Evolutionary conservation across 2,113 vertebrate species (phyloP).

Genomic region (Crotalus tigris): DNA sequence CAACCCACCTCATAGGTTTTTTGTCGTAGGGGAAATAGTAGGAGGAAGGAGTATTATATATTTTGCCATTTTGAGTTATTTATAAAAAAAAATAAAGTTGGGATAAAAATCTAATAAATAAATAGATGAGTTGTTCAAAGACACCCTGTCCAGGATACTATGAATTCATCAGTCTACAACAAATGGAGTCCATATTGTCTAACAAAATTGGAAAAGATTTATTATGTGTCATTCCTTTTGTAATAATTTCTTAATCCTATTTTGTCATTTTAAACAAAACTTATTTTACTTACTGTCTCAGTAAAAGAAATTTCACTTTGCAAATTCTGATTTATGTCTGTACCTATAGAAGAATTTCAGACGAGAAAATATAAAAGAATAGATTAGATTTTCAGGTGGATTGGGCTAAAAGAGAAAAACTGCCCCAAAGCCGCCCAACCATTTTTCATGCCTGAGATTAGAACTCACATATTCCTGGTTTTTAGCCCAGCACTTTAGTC

Average conservation of each 20-base stretch:
- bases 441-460: not conserved
- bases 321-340: constrained; percentile 16
- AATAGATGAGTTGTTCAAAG: not conserved
- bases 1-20: no score
- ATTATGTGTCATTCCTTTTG: not conserved
- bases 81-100: no score
- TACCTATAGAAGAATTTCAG: constrained; percentile 60
- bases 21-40: no score
- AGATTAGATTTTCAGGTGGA: not conserved
- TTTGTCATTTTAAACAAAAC: not conserved
- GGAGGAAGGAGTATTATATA: no score
- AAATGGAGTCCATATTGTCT: not conserved
- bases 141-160: not conserved
- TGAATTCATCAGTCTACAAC: not conserved
- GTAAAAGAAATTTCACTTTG: constrained; percentile 45
- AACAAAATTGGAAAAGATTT: not conserved
- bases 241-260: not conserved
- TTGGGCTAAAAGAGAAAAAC: not conserved
- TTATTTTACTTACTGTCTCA: constrained; percentile 53
- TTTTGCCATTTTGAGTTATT: no score
- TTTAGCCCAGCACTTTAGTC: not conserved
- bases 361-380: constrained; percentile 17
- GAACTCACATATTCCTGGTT: not conserved
- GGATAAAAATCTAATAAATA: no score
- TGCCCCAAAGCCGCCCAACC: not conserved